Percentiles rank a stretch among this genome's conserved stretches.
phyloP scores from a whole-genome alignment of 2,113 vertebrate species.

The Triplophysa siluroides region DNA sequence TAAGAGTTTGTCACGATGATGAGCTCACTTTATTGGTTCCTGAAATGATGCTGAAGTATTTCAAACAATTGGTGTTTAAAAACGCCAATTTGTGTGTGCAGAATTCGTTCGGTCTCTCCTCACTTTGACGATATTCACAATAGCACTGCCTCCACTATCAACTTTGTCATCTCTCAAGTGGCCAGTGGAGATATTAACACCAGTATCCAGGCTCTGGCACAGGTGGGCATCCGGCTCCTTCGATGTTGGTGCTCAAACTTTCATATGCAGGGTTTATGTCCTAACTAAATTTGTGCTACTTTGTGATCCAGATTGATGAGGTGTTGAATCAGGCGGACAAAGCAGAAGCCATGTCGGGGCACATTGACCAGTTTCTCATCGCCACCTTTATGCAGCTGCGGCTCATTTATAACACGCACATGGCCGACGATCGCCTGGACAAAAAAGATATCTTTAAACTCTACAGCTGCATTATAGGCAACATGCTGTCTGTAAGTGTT shows the following conservation, averaged over 20 bases:
- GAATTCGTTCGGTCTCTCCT: conserved; percentile 89
- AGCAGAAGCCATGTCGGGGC: conserved; percentile 96
- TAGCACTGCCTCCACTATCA: conserved; percentile 96
- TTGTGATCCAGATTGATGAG: conserved; percentile 85
- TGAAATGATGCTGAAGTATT: background rate
- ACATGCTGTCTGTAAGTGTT: conserved; percentile 92
- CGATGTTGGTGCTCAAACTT: background rate
- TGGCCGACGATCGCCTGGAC: conserved; percentile 93
- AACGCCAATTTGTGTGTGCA: conserved; percentile 55
- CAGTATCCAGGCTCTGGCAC: conserved; percentile 94
- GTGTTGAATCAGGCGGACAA: conserved; percentile 95
- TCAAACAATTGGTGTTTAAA: background rate
- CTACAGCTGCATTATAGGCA: conserved; percentile 98
- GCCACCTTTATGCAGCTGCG: conserved; percentile 97
- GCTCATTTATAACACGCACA: conserved; percentile 93
- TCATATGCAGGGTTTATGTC: no score
- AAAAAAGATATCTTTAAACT: conserved; percentile 94
- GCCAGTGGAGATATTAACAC: conserved; percentile 95
- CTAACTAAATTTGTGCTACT: background rate
- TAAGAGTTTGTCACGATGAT: conserved; percentile 63
- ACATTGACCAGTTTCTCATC: conserved; percentile 98
- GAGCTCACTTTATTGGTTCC: background rate
- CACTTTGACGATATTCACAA: conserved; percentile 97
- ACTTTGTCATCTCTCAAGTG: conserved; percentile 98
- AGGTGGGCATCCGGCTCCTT: conserved; percentile 73